A percentile compares a stretch with the other conserved stretches of the same genome.
phyloP scores from a whole-genome alignment of 2,797 vertebrate genomes.

The Brachyrhaphis roseni region DNA sequence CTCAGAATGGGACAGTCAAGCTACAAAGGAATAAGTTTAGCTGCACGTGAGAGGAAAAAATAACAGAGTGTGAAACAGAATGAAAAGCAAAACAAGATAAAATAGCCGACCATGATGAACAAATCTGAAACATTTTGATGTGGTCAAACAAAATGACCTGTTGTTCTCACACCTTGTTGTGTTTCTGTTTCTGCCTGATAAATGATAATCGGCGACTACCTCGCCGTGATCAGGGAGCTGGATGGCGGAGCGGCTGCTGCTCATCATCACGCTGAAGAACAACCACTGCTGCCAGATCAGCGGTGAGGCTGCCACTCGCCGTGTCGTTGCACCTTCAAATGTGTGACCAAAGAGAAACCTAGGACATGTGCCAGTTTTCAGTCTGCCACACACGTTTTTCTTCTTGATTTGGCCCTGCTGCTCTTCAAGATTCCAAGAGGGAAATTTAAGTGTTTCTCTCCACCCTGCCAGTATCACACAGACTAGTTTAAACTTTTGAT shows the following conservation, averaged over 20 bases:
- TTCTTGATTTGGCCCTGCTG: slow-evolving; percentile 25
- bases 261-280: background rate
- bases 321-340: slow-evolving; percentile 11
- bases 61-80: background rate
- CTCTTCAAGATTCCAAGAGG: slow-evolving; percentile 32
- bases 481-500: slow-evolving; percentile 27
- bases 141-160: background rate
- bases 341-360: slow-evolving; percentile 21
- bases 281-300: slow-evolving; percentile 14
- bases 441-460: slow-evolving; percentile 25
- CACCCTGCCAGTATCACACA: slow-evolving; percentile 8
- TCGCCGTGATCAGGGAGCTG: background rate
- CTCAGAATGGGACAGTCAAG: background rate
- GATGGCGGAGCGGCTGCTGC: background rate
- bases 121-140: background rate
- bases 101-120: background rate
- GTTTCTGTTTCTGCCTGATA: background rate
- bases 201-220: slow-evolving; percentile 4
- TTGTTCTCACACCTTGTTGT: slow-evolving; percentile 16
- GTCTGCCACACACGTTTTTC: slow-evolving; percentile 12
- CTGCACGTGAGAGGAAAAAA: background rate
- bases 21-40: background rate
- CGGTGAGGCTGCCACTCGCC: slow-evolving; percentile 36
- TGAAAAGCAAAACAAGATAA: background rate
- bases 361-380: slow-evolving; percentile 17